Conservation (phyloP, 2,113 vertebrate genomes). For the mouse (Mus musculus) region GRCm39 chr2:102179001-102179500, state of each 20-base stretch:
- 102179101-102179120: conserved; percentile 38
- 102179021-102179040: background rate
- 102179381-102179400: background rate
- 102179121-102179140: conserved; percentile 40
- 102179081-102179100: conserved; percentile 21
- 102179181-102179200: conserved; percentile 32
- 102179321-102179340: background rate
- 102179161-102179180: background rate
- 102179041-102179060: background rate
- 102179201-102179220: conserved; percentile 9
- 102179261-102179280: background rate
- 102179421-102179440: conserved; percentile 17
- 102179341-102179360: conserved; percentile 32
- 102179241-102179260: conserved; percentile 18
- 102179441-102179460: background rate
- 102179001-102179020: background rate
- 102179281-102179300: conserved; percentile 12
- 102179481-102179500: conserved; percentile 15
- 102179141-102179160: conserved; percentile 4
- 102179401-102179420: background rate
- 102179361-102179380: conserved; percentile 44
- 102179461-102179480: conserved; percentile 24
- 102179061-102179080: conserved; percentile 41
- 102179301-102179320: background rate
- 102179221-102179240: background rate